A percentile compares a stretch with the other conserved stretches of the same genome.
Evolutionary conservation across 2,797 vertebrate genomes (phyloP).

Genomic region (Buceros bicornis): DNA sequence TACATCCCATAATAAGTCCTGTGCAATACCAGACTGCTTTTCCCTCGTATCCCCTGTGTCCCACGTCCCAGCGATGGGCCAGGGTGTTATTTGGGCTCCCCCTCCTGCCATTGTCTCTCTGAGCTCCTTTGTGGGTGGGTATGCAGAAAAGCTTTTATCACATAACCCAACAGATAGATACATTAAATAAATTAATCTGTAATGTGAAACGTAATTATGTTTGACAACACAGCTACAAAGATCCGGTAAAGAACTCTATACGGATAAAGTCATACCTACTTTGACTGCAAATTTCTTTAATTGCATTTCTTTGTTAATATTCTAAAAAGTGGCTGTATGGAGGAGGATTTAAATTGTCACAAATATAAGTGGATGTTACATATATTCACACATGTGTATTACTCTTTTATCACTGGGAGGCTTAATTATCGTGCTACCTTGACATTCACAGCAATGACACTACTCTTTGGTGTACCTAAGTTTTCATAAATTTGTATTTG

Average conservation of each 20-base stretch:
- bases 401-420: background rate
- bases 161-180: background rate
- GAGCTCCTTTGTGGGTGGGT: background rate
- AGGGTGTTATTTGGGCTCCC: background rate
- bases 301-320: background rate
- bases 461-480: background rate
- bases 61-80: background rate
- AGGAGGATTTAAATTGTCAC: background rate
- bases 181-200: background rate
- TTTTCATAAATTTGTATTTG: background rate
- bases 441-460: background rate
- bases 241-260: background rate
- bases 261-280: background rate
- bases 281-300: background rate
- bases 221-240: background rate
- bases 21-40: background rate
- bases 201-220: background rate
- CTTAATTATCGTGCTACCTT: background rate
- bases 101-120: background rate
- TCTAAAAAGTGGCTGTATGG: background rate
- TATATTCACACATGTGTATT: accelerated
- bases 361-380: background rate
- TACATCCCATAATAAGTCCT: background rate
- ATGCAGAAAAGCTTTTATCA: background rate
- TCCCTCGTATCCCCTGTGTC: background rate